Evolutionary conservation across 2,888 invertebrate genomes (phyloP).

Genomic region (Ceraclea dissimilis): DNA sequence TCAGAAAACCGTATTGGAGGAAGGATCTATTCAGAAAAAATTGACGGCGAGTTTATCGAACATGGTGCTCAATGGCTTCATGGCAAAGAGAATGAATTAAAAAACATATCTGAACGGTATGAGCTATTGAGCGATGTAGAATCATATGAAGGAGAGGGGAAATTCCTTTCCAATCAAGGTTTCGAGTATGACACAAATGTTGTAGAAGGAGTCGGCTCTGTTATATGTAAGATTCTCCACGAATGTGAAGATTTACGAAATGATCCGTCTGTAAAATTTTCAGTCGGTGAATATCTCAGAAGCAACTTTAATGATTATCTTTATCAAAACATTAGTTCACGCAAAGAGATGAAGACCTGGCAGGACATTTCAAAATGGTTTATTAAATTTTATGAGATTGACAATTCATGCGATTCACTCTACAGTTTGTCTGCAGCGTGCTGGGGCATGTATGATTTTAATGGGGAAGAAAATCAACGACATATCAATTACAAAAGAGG

Average conservation of each 20-base stretch:
- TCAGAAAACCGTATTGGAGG: constrained; percentile 49
- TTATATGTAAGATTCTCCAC: constrained; percentile 41
- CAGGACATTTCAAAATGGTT: constrained; percentile 55
- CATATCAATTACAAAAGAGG: constrained; percentile 52
- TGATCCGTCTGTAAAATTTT: constrained; percentile 28
- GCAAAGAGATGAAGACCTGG: constrained; percentile 31
- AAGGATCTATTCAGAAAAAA: constrained; percentile 40
- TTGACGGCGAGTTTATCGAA: constrained; percentile 42
- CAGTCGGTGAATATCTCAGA: constrained; percentile 39
- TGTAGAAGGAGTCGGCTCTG: constrained; percentile 43
- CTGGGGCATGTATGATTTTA: constrained; percentile 48
- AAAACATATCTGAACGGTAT: constrained; percentile 38
- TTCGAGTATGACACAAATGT: constrained; percentile 36
- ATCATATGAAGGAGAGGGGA: constrained; percentile 51
- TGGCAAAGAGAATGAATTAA: constrained; percentile 48
- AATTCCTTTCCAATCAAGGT: constrained; percentile 44
- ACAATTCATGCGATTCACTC: constrained; percentile 52
- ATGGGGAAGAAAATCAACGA: constrained; percentile 46
- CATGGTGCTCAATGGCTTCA: constrained; percentile 60
- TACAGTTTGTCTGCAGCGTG: constrained; percentile 48
- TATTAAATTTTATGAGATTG: constrained; percentile 51
- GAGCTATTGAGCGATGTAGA: constrained; percentile 40
- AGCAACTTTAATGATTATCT: constrained; percentile 41
- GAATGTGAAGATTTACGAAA: constrained; percentile 41
- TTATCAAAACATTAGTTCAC: constrained; percentile 31